These are phyloP conservation scores for Drosophila lacteicornis DNA, from an alignment of 1,140 invertebrate genomes.

Conservation along the genomic window DNA sequence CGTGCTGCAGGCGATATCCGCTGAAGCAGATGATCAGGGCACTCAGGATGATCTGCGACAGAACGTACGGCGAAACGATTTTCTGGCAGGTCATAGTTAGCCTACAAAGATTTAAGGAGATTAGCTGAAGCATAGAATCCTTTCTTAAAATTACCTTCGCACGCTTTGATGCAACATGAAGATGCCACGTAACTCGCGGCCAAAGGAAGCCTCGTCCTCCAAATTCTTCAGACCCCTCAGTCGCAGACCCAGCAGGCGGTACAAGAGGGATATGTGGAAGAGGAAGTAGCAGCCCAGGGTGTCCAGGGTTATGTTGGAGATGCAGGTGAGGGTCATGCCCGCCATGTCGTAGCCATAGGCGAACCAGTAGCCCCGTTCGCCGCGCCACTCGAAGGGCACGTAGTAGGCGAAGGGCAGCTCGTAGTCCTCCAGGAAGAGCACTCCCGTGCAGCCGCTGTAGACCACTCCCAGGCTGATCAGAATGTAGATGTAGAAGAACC, in stretches of 20 bases:
- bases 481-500: conserved; percentile 56
- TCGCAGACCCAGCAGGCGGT: conserved; percentile 61
- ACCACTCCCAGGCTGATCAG: conserved; percentile 59
- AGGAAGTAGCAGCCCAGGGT: conserved; percentile 72
- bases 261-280: conserved; percentile 67
- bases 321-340: conserved; percentile 66
- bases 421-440: conserved; percentile 55
- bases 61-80: conserved; percentile 65
- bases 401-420: conserved; percentile 70
- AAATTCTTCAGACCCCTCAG: conserved; percentile 26
- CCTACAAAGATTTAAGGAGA: conserved; percentile 22
- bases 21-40: conserved; percentile 80
- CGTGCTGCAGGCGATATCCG: conserved; percentile 67
- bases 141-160: conserved; percentile 20
- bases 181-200: conserved; percentile 37
- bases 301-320: conserved; percentile 68
- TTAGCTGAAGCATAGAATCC: neutral
- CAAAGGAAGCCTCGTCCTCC: conserved; percentile 20
- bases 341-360: conserved; percentile 65
- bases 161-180: conserved; percentile 56
- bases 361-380: conserved; percentile 51
- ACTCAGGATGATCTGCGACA: conserved; percentile 74
- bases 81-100: conserved; percentile 54
- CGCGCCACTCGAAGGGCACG: conserved; percentile 73
- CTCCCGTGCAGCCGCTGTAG: conserved; percentile 51